These are phyloP conservation scores for Nineta flava DNA, from an alignment of 2,888 invertebrate genomes.

Conservation along the genomic window DNA sequence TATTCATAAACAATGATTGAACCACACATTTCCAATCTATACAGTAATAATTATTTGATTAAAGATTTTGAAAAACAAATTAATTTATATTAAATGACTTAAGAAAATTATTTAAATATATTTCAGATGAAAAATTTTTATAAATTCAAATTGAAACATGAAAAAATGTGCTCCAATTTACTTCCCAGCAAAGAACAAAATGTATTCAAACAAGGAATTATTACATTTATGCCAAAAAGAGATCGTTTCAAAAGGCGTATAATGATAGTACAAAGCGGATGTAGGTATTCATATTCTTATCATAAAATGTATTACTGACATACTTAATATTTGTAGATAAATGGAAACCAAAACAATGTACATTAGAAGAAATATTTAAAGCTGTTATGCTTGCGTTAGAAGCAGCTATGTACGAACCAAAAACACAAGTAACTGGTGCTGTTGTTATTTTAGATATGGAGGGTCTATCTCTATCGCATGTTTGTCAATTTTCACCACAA, in stretches of 20 bases:
- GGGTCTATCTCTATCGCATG: constrained; percentile 53
- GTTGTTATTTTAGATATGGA: constrained; percentile 61
- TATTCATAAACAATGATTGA: no score
- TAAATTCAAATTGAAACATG: constrained; percentile 46
- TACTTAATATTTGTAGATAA: constrained; percentile 32
- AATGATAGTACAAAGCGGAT: constrained; percentile 52
- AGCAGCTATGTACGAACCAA: constrained; percentile 62
- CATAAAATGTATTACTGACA: not conserved
- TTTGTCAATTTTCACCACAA: constrained; percentile 61
- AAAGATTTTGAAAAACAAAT: no score
- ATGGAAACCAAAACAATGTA: constrained; percentile 59
- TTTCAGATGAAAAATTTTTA: constrained; percentile 59
- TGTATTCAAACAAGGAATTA: constrained; percentile 45
- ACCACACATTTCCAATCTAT: no score
- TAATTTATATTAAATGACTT: no score
- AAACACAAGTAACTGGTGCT: constrained; percentile 61
- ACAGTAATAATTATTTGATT: no score
- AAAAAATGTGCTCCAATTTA: constrained; percentile 42
- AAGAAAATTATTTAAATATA: no score
- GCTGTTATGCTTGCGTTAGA: constrained; percentile 52
- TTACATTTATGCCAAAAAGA: constrained; percentile 52
- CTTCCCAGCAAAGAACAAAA: constrained; percentile 43
- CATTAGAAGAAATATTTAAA: constrained; percentile 49
- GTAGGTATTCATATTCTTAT: constrained; percentile 29
- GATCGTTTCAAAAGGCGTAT: constrained; percentile 51